Percentiles rank a stretch among this genome's conserved stretches.
Evolutionary conservation across 2,797 vertebrate species (phyloP).

Genomic region (Enteromius unitaeniatus): DNA sequence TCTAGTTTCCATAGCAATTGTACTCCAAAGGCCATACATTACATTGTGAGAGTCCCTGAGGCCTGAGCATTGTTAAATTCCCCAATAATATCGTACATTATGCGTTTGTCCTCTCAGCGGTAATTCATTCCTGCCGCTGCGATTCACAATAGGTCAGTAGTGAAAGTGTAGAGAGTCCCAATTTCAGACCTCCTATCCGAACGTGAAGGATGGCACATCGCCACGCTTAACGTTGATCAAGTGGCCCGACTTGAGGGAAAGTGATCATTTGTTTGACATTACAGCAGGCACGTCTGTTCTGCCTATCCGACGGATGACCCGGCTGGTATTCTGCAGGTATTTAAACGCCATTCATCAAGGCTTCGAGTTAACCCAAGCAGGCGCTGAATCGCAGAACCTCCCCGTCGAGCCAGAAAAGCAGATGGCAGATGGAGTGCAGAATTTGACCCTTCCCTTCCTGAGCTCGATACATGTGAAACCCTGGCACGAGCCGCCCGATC

Average conservation of each 20-base stretch:
- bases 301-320: slow-evolving; percentile 35
- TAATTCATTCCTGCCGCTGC: slow-evolving; percentile 61
- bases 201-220: slow-evolving; percentile 53
- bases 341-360: slow-evolving; percentile 29
- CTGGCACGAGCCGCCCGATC: slow-evolving; percentile 67
- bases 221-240: slow-evolving; percentile 49
- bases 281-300: slow-evolving; percentile 45
- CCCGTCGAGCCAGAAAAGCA: slow-evolving; percentile 56
- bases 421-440: slow-evolving; percentile 79
- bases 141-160: slow-evolving; percentile 55
- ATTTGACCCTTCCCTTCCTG: slow-evolving; percentile 76
- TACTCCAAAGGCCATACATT: slow-evolving; percentile 79
- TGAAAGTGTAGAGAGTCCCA: slow-evolving; percentile 57
- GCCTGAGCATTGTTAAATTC: slow-evolving; percentile 79
- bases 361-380: slow-evolving; percentile 50
- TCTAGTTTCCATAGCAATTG: slow-evolving; percentile 82
- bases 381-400: background rate
- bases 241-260: slow-evolving; percentile 46
- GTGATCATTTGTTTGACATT: slow-evolving; percentile 58
- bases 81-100: slow-evolving; percentile 81
- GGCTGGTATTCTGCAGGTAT: slow-evolving; percentile 52
- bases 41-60: slow-evolving; percentile 75
- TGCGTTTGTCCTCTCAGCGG: slow-evolving; percentile 64
- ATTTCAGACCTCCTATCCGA: slow-evolving; percentile 42
- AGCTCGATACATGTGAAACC: slow-evolving; percentile 67